These are phyloP conservation scores for Choristoneura fumiferana DNA, from an alignment of 1,140 invertebrate species.

Conservation along the genomic window DNA sequence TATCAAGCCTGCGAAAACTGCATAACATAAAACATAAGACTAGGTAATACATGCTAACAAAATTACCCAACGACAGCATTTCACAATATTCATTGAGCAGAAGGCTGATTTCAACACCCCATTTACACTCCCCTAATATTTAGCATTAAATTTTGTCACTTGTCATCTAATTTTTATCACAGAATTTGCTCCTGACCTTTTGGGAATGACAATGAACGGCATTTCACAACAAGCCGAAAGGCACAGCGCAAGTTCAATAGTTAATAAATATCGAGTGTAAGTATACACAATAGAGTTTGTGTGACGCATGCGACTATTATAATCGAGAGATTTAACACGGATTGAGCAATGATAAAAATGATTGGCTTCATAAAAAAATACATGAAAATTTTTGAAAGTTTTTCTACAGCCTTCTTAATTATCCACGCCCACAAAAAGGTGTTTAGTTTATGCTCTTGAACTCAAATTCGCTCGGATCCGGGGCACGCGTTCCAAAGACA, in stretches of 20 bases:
- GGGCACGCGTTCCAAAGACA: slow-evolving; percentile 54
- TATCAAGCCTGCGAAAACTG: slow-evolving; percentile 51
- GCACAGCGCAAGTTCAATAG: slow-evolving; percentile 46
- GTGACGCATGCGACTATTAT: too few species aligned
- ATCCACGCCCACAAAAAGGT: slow-evolving; percentile 14
- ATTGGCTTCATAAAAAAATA: background rate
- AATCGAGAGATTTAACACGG: slow-evolving; percentile 3
- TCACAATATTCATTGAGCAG: slow-evolving; percentile 54
- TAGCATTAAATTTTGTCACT: slow-evolving; percentile 46
- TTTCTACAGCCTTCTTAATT: slow-evolving; percentile 4
- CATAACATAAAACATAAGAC: slow-evolving; percentile 60
- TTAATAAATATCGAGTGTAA: slow-evolving; percentile 19
- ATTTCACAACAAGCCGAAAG: slow-evolving; percentile 25
- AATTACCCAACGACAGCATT: slow-evolving; percentile 57
- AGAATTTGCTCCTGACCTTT: slow-evolving; percentile 47
- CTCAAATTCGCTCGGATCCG: slow-evolving; percentile 59
- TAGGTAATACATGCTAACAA: slow-evolving; percentile 58
- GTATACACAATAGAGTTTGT: slow-evolving; percentile 1
- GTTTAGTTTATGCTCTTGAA: slow-evolving; percentile 39
- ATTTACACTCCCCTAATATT: slow-evolving; percentile 46
- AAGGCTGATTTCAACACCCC: slow-evolving; percentile 66
- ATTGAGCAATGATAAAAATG: background rate
- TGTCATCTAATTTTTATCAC: slow-evolving; percentile 52
- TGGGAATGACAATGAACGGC: slow-evolving; percentile 31
- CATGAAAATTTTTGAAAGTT: slow-evolving; percentile 11